Percentiles rank a stretch among this genome's conserved stretches.
These are phyloP conservation scores for Peromyscus californicus DNA, from an alignment of 2,113 vertebrate genomes.

Conservation along the genomic window DNA sequence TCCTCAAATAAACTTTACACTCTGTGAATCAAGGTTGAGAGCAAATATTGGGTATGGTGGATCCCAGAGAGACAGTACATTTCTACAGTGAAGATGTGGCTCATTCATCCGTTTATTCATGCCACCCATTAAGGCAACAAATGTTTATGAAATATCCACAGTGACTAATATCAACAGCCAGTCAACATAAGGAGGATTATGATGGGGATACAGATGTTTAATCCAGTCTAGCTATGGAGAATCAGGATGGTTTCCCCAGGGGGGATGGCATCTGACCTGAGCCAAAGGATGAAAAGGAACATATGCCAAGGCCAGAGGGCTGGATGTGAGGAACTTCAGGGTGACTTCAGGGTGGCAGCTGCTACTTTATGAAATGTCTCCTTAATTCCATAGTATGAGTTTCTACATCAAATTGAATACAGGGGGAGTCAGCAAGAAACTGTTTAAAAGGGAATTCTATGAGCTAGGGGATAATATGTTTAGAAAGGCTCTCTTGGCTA, in stretches of 20 bases:
- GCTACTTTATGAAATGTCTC: neutral
- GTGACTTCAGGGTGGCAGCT: no score
- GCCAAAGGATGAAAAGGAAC: neutral
- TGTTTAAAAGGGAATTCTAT: neutral
- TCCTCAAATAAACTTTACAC: constrained; percentile 1
- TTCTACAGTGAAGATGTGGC: neutral
- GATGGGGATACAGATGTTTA: neutral
- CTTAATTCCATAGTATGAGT: neutral
- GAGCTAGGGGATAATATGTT: neutral
- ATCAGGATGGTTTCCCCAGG: neutral
- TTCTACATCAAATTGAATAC: neutral
- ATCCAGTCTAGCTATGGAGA: neutral
- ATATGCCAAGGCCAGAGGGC: neutral
- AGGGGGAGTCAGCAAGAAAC: neutral
- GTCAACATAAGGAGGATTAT: neutral
- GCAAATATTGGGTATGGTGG: neutral
- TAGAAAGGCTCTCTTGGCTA: neutral
- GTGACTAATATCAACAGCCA: neutral
- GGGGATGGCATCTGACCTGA: neutral
- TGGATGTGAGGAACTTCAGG: neutral
- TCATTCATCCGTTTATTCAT: neutral
- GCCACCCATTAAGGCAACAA: neutral
- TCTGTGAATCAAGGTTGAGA: neutral
- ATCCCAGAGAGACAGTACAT: neutral
- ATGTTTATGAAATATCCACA: neutral